phyloP scores from a whole-genome alignment of 2,888 invertebrate species.

The Lucinisca nassula region DNA sequence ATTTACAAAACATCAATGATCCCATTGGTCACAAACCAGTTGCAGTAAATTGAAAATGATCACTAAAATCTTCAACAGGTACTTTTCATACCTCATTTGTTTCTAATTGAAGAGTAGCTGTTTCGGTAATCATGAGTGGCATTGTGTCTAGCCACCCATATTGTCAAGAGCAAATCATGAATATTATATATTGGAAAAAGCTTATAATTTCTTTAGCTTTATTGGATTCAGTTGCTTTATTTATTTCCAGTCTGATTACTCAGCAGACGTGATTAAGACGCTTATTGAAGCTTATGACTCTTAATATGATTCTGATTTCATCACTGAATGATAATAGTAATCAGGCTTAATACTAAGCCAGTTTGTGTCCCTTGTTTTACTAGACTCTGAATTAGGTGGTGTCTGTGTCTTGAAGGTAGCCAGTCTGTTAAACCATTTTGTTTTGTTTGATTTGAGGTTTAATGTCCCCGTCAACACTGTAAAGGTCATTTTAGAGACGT shows the following conservation, averaged over 20 bases:
- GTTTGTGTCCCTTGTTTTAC: no score
- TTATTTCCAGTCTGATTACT: not conserved
- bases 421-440: no score
- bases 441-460: no score
- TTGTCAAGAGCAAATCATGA: not conserved
- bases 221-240: not conserved
- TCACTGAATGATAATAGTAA: no score
- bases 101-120: slow-evolving; percentile 25
- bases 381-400: no score
- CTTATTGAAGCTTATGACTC: no score
- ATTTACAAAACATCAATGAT: not conserved
- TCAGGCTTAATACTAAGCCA: no score
- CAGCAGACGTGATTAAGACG: not conserved
- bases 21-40: not conserved
- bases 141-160: slow-evolving; percentile 40
- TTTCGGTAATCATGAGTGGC: slow-evolving; percentile 21
- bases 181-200: not conserved
- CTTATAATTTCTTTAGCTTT: not conserved
- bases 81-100: slow-evolving; percentile 17
- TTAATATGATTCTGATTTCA: no score
- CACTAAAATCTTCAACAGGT: slow-evolving; percentile 16
- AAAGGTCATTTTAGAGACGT: no score
- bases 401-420: no score
- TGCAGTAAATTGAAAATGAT: not conserved
- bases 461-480: no score